Base-by-base conservation (phyloP, 2,797 vertebrate genomes). In the Sebastolobus alascanus region DNA sequence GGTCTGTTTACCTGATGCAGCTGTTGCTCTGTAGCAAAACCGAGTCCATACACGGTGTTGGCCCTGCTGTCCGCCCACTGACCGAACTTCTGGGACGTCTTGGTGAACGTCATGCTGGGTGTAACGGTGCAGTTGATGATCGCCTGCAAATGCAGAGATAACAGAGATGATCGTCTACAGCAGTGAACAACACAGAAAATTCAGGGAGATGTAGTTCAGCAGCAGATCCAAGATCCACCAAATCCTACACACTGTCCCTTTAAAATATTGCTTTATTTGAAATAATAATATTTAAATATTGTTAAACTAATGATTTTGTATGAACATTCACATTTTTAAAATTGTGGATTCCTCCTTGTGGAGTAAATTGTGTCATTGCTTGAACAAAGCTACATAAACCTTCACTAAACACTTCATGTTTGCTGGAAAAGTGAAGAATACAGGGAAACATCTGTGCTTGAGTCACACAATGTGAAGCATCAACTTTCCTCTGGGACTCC, bases 91-190 rank as follows among this genome's bases (percentile, higher is more conserved):
- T 99, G 98, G 0, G 98, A 99, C 0, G 98, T 99, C 92, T 98
- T 99, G 0, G 98, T 99, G 90, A 99, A 99, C 27, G 97, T 97
- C 98, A 99, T 99, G 94, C 98, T 99, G 93, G 97, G 97, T 4
- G 97, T 98, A 63, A 99, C 95, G 0, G 96, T 98, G 93, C 98
- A 99, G 93, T 99, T 99, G 93, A 99, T 99, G 87, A 99, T 98
- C 0, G 98, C 98, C 98, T 99, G 87, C 0, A 68, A 64, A 85
- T 64, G 52, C 64, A 89, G 40, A 87, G 3, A 29, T 4, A 63
- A 70, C 16, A 77, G 22, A 77, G 22, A 1, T 43, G 12, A 68
- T 25, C 1, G 11, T 38, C 2, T 9, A 4, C 9, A 55, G 63
- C 55, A 61, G 50, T 63, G 22, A 54, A 40, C 16, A 83, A 70